Evolutionary conservation across 2,888 invertebrate genomes (phyloP).

Genomic region (Panorpa germanica): DNA sequence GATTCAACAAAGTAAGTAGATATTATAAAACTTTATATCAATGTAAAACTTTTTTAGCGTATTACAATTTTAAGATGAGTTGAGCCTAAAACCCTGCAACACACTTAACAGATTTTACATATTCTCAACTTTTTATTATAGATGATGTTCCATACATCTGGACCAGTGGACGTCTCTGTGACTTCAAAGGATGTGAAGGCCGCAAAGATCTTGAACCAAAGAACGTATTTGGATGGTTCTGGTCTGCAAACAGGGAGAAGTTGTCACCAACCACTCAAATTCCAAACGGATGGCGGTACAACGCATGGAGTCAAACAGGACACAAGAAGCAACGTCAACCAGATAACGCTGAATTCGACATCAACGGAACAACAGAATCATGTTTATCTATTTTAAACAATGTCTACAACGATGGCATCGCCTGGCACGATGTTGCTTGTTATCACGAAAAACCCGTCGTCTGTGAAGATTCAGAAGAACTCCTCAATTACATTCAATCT

Average conservation of each 20-base stretch:
- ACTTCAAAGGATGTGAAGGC: slow-evolving; percentile 83
- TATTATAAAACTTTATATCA: background rate
- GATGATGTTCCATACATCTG: slow-evolving; percentile 84
- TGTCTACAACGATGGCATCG: slow-evolving; percentile 84
- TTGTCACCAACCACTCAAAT: slow-evolving; percentile 62
- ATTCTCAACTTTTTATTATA: slow-evolving; percentile 22
- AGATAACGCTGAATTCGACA: slow-evolving; percentile 81
- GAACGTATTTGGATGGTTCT: slow-evolving; percentile 76
- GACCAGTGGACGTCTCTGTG: slow-evolving; percentile 82
- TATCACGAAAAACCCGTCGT: slow-evolving; percentile 85
- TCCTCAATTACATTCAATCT: slow-evolving; percentile 66
- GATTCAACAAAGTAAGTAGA: slow-evolving; percentile 58
- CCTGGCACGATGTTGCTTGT: slow-evolving; percentile 87
- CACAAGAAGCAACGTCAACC: slow-evolving; percentile 79
- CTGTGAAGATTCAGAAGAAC: slow-evolving; percentile 79
- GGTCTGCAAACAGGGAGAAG: slow-evolving; percentile 80
- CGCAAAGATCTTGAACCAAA: slow-evolving; percentile 75
- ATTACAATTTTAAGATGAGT: too few relatives aligned
- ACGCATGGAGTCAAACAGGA: slow-evolving; percentile 80
- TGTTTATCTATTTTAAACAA: slow-evolving; percentile 78
- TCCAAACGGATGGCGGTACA: slow-evolving; percentile 41
- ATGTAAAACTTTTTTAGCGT: too few relatives aligned
- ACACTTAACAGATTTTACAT: slow-evolving; percentile 1
- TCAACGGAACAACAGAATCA: slow-evolving; percentile 73
- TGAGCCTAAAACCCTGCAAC: too few relatives aligned